Evolutionary conservation across 2,888 invertebrate genomes (phyloP).

Genomic region (Vandiemenella viatica): DNA sequence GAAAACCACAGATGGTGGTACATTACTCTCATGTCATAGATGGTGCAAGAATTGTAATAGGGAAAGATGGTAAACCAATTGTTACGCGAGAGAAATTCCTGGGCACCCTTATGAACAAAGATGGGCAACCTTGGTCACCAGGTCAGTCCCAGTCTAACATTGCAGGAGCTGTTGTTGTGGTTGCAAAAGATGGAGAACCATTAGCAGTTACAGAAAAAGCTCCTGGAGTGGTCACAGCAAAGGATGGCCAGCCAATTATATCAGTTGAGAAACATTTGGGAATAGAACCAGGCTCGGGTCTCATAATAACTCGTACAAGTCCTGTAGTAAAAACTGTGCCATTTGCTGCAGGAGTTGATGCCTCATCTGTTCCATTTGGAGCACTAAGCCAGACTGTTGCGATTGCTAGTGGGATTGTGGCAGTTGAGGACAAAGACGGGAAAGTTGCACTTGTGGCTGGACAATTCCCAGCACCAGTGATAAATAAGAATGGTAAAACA

Average conservation of each 20-base stretch:
- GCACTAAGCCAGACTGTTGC: not conserved
- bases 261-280: not conserved
- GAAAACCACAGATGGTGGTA: not conserved
- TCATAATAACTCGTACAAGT: not conserved
- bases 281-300: too few species aligned
- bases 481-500: not conserved
- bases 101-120: not conserved
- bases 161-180: not conserved
- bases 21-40: not conserved
- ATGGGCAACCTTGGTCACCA: not conserved
- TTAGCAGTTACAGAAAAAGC: not conserved
- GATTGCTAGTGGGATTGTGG: not conserved
- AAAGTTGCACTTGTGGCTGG: not conserved
- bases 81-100: not conserved
- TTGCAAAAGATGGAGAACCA: not conserved
- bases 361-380: too few species aligned
- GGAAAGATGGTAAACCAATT: slow-evolving; percentile 1
- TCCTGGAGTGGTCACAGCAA: not conserved
- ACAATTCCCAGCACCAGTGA: not conserved
- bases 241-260: not conserved
- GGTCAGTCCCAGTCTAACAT: not conserved
- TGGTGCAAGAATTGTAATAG: not conserved
- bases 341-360: too few species aligned
- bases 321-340: not conserved
- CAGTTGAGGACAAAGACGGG: not conserved